Evolutionary conservation across 2,888 invertebrate genomes (phyloP), one percentile per base, ranked within the genome.

Genomic region (Schrankia costaestrigalis): DNA sequence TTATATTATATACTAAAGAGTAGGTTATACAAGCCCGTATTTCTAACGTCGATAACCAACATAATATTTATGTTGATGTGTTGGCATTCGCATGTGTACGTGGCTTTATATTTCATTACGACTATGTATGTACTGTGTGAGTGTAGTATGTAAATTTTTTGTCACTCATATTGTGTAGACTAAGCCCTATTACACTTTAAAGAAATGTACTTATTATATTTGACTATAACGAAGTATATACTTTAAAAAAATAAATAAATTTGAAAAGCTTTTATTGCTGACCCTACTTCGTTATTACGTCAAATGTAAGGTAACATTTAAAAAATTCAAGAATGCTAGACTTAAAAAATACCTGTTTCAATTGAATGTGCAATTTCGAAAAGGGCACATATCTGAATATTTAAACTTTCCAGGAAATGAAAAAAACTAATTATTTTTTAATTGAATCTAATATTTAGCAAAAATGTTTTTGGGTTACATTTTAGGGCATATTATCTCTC

Each of bases 91-190:
- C 21, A 41, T 56, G 44, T 24, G 32, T 13, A 29, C 40, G 17
- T 14, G 41, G 36, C 47, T 27, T 57, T 42, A 41, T 22, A n/a
- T n/a, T n/a, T n/a, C n/a, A n/a, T 42, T 46, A 41, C 33, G 14
- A 46, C 31, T 40, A 47, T 46, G 30, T 38, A 46, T 43, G 39
- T 58, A 49, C 35, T 46, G 45, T 59, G 46, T 46, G 45, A 46
- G 46, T 47, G 35, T 58, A 55, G 51, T 43, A 39, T 52, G 36
- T 48, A 50, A 54, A 40, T 45, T 54, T n/a, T 51, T 61, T 37
- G 41, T 51, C 50, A 57, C 47, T 54, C 47, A 50, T 60, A 46
- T 54, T 55, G 43, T 50, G 39, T 63, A 63, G 46, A 41, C 23
- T 55, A 62, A 61, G 53, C 42, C 35, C 45, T 58, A 46, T 46